A percentile compares a stretch with the other conserved stretches of the same genome.
phyloP scores from a whole-genome alignment of 1,140 invertebrate species.

The Bicyclus anynana region DNA sequence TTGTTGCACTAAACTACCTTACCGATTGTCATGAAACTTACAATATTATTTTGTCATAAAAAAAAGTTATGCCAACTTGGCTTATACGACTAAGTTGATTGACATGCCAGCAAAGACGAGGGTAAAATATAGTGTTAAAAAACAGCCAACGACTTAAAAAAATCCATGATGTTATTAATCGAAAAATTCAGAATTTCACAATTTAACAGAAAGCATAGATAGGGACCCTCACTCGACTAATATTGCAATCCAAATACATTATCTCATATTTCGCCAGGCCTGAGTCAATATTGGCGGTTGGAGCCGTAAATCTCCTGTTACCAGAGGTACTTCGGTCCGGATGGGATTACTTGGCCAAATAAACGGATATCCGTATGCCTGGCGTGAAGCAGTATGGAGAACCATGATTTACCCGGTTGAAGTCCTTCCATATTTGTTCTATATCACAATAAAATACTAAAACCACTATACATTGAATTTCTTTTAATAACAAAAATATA shows the following conservation, averaged over 20 bases:
- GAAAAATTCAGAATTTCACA: not conserved
- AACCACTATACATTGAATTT: too few relatives aligned
- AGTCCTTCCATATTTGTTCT: not conserved
- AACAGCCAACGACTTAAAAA: not conserved
- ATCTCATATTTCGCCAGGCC: constrained; percentile 48
- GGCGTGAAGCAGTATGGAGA: constrained; percentile 27
- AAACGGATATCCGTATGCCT: constrained; percentile 42
- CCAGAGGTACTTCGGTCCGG: constrained; percentile 39
- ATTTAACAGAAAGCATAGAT: not conserved
- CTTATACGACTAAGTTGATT: too few relatives aligned
- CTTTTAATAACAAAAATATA: too few relatives aligned
- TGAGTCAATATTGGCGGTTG: constrained; percentile 49
- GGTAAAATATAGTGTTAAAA: too few relatives aligned
- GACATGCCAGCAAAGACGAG: too few relatives aligned
- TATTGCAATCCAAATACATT: constrained; percentile 61
- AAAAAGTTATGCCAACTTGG: too few relatives aligned
- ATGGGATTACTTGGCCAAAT: constrained; percentile 46
- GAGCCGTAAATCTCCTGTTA: constrained; percentile 54
- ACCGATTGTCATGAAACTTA: too few relatives aligned
- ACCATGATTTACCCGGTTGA: constrained; percentile 7
- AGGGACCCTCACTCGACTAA: constrained; percentile 16
- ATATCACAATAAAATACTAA: too few relatives aligned
- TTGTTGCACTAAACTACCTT: too few relatives aligned
- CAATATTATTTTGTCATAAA: too few relatives aligned
- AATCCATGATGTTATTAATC: not conserved